Base-by-base conservation (phyloP, 2,888 invertebrate genomes). In the Morpho achilles region DNA sequence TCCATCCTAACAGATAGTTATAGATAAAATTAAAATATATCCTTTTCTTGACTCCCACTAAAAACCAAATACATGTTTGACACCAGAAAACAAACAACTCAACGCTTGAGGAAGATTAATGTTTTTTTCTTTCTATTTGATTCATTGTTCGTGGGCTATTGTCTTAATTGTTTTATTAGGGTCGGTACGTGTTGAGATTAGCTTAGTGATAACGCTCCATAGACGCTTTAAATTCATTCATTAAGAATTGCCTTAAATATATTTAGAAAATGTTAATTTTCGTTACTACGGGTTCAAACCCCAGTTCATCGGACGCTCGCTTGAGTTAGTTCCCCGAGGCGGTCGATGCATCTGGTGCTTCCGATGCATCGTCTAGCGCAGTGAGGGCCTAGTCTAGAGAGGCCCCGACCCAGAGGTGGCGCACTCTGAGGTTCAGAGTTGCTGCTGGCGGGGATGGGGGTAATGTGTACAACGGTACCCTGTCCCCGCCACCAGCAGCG, bases 161-260 rank as follows among this genome's bases (percentile, higher is more conserved):
- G 78, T 77, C 78, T 80, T 87, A 85, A 87, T 87, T 83, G 78
- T 84, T 83, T 83, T 85, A 82, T 74, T 68, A 70, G 71, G 66
- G 67, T 60, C 69, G 69, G 9, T 54, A 54, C 54, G 48, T 47
- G 44, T 42, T 54, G n/a, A 54, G 54, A 54, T 54, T 22, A 42
- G 23, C 47, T 41, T 9, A 3, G 48, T 42, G 54, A 54, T 54
- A 48, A 48, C 40, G 16, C 10, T n/a, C 41, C 47, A 40, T 53
- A 2, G 7, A 43, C 23, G n/a, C n/a, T 9, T 41, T 10, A 8
- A 42, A 23, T 22, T 7, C 7, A 1, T 40, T 42, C 48, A 23
- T 54, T 48, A 54, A 32, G 8, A 16, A 2, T 8, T 7, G 16
- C 32, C 32, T 32, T 32, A 32, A 32, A 5, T 32, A 5, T 32